Base-by-base conservation (phyloP, 92 coral and sea anemone genomes). In the Micromussa lordhowensis region DNA sequence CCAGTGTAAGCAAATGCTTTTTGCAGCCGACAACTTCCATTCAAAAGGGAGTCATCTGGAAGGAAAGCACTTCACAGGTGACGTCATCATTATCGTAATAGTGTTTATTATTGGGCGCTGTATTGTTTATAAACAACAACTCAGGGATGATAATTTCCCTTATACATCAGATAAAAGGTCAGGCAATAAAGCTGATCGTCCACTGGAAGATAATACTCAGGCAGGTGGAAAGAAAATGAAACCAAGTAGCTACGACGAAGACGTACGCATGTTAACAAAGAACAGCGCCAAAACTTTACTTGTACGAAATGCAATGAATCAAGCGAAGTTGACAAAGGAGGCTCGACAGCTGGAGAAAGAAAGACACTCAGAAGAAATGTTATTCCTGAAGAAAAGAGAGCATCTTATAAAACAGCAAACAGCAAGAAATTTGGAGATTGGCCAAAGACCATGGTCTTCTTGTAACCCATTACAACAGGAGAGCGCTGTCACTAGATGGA, bases 351-450 rank as follows among this genome's bases (percentile, higher is more conserved):
- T 84, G 11, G 72, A 84, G 58, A 84, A 54, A 58, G 88, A 75
- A 48, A 51, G 58, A 69, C 75, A 84, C 5, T 84, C 70, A 12
- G 88, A 74, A 28, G 88, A 74, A 58, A 84, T 29, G 29, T 35
- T 74, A 58, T 84, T 84, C 58, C 81, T 71, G 29, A 73, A 74
- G 88, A 44, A 57, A 84, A 74, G 72, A 16, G 81, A 74, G 9
- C 57, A 57, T 32, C 63, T 84, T 51, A 31, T 74, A 55, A 70
- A 84, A 74, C 69, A 64, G 29, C 73, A 74, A 28, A 35, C 72
- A 11, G 26, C 51, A 19, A 4, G 78, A 73, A 72, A 32, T 36
- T 72, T 8, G 5, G 77, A 36, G 24, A 72, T 14, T 4, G 31
- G 77, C 31, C 77, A 72, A 72, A 34, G 26, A 72, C 28, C 78